Evolutionary conservation across 2,113 vertebrate genomes (phyloP).

Genomic region (Maccullochella peelii): DNA sequence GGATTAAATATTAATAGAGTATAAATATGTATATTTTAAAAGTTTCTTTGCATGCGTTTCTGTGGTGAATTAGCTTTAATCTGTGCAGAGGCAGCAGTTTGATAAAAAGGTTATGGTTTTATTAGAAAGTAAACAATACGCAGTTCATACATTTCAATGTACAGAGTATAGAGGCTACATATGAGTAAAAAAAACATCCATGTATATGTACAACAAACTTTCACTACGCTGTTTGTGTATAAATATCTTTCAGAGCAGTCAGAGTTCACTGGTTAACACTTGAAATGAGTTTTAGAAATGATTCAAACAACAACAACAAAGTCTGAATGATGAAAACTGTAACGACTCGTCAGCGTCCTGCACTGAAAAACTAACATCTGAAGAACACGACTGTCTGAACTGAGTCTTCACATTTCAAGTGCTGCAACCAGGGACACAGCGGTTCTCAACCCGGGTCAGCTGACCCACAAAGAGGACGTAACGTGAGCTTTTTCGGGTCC

Average conservation of each 20-base stretch:
- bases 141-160: slow-evolving; percentile 69
- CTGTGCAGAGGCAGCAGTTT: slow-evolving; percentile 8
- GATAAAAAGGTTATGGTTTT: slow-evolving; percentile 64
- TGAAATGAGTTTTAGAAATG: slow-evolving; percentile 27
- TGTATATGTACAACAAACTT: slow-evolving; percentile 59
- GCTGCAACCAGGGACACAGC: background rate
- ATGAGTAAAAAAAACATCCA: slow-evolving; percentile 54
- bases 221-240: slow-evolving; percentile 55
- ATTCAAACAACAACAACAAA: slow-evolving; percentile 22
- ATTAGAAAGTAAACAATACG: slow-evolving; percentile 69
- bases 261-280: slow-evolving; percentile 50
- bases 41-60: background rate
- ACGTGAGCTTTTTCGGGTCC: background rate
- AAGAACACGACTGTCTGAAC: background rate
- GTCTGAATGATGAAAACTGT: slow-evolving; percentile 10
- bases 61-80: background rate
- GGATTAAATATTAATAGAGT: background rate
- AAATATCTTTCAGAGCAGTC: slow-evolving; percentile 56
- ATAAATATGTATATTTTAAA: background rate
- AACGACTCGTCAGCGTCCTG: slow-evolving; percentile 78
- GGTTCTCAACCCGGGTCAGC: slow-evolving; percentile 32
- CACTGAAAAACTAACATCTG: slow-evolving; percentile 69
- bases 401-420: slow-evolving; percentile 35
- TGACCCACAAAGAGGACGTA: background rate
- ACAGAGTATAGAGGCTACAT: slow-evolving; percentile 62